These are phyloP conservation scores for Ophonus ardosiacus DNA, from an alignment of 2,888 invertebrate species.

Conservation along the genomic window DNA sequence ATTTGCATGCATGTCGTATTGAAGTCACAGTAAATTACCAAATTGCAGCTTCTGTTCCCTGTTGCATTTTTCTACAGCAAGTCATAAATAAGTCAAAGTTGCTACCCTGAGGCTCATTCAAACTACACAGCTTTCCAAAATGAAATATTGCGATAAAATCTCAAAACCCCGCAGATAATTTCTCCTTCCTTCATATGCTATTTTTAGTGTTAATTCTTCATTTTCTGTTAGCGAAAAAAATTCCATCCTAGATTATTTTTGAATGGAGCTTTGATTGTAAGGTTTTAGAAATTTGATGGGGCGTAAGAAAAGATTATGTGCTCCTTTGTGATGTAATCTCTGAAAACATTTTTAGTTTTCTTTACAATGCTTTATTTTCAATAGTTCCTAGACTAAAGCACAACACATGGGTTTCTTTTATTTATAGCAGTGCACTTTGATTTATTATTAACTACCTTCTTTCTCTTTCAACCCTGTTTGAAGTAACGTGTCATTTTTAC, in stretches of 20 bases:
- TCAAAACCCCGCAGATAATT: conserved; percentile 34
- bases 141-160: conserved; percentile 42
- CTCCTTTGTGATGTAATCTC: conserved; percentile 41
- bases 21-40: conserved; percentile 11
- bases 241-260: conserved; percentile 40
- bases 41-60: conserved; percentile 7
- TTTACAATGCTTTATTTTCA: conserved; percentile 35
- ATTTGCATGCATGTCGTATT: conserved; percentile 13
- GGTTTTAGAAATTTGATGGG: conserved; percentile 47
- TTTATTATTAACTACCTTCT: conserved; percentile 22
- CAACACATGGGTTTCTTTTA: conserved; percentile 20
- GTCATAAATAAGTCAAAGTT: conserved; percentile 44
- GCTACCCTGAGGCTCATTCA: conserved; percentile 13
- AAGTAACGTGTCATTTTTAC: conserved; percentile 6
- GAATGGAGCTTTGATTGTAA: conserved; percentile 29
- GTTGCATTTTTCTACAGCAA: not conserved
- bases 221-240: conserved; percentile 32
- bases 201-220: conserved; percentile 43
- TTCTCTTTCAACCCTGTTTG: conserved; percentile 5
- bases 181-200: conserved; percentile 18
- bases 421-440: conserved; percentile 17
- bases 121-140: conserved; percentile 34
- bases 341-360: conserved; percentile 47
- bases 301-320: conserved; percentile 52
- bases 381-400: conserved; percentile 22